These are phyloP conservation scores for Caenorhabditis doughertyi DNA, from an alignment of 2,888 invertebrate species.

Conservation along the genomic window DNA sequence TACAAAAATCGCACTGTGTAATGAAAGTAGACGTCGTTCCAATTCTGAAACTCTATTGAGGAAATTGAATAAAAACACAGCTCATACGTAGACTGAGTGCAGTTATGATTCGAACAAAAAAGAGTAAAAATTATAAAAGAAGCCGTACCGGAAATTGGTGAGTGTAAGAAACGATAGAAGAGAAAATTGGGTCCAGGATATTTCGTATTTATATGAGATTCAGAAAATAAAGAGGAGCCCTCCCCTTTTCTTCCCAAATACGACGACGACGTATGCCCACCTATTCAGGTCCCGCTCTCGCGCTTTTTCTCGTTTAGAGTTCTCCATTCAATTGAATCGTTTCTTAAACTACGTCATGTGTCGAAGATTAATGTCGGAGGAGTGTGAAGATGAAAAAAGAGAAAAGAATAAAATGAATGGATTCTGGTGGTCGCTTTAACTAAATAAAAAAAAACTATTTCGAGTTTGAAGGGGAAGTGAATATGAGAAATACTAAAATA, in stretches of 20 bases:
- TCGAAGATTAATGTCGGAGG: conserved; percentile 63
- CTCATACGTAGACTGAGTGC: not conserved
- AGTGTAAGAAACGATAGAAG: not conserved
- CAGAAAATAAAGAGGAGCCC: conserved; percentile 4
- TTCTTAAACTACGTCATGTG: conserved; percentile 49
- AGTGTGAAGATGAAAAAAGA: conserved; percentile 51
- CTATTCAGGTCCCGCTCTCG: conserved; percentile 50
- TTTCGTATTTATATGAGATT: conserved; percentile 45
- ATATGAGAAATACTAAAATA: conserved; percentile 15
- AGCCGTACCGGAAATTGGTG: not conserved
- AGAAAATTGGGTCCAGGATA: not conserved
- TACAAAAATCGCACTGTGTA: conserved; percentile 1
- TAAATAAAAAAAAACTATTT: conserved; percentile 20
- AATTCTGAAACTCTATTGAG: not conserved
- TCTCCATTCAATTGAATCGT: conserved; percentile 44
- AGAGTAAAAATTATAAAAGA: conserved; percentile 5
- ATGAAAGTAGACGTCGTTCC: not conserved
- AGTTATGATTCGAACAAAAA: not conserved
- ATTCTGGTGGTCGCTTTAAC: conserved; percentile 18
- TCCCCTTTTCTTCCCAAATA: not conserved
- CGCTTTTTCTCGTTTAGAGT: conserved; percentile 17
- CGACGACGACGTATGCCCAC: conserved; percentile 35
- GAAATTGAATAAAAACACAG: not conserved
- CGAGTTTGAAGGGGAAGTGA: conserved; percentile 24
- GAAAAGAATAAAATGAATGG: conserved; percentile 37